Conservation (phyloP, 2,888 invertebrate species). For the Acanthopleura granulata region DNA sequence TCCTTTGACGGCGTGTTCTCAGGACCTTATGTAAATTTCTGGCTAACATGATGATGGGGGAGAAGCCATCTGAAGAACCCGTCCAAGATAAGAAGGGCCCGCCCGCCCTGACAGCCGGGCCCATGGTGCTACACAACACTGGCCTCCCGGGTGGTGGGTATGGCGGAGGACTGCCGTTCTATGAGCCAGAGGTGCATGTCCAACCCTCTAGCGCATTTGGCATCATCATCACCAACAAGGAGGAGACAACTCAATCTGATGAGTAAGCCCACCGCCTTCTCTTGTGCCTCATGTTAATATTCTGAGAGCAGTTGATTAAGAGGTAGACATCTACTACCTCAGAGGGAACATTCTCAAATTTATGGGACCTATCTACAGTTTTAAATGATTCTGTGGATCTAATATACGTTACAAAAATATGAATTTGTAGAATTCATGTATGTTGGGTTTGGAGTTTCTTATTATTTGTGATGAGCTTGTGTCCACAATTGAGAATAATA, state of each 20-base stretch:
- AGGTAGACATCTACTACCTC: too few relatives aligned
- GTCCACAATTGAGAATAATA: too few relatives aligned
- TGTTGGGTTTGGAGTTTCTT: too few relatives aligned
- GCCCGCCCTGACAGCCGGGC: slow-evolving; percentile 76
- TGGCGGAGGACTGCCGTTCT: slow-evolving; percentile 1
- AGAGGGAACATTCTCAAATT: too few relatives aligned
- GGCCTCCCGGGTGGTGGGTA: slow-evolving; percentile 15
- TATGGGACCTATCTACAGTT: too few relatives aligned
- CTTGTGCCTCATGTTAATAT: too few relatives aligned
- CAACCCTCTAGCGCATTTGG: slow-evolving; percentile 7
- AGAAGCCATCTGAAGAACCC: slow-evolving; percentile 71
- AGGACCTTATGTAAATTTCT: slow-evolving; percentile 67
- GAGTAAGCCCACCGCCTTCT: too few relatives aligned
- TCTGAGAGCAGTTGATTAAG: too few relatives aligned
- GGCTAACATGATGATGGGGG: slow-evolving; percentile 69
- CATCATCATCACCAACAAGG: not conserved
- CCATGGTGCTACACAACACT: slow-evolving; percentile 18
- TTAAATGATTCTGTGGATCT: too few relatives aligned
- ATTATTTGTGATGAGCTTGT: too few relatives aligned
- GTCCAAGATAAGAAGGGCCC: slow-evolving; percentile 86
- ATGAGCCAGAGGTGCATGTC: not conserved
- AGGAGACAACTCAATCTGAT: not conserved
- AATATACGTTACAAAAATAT: too few relatives aligned
- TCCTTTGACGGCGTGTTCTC: slow-evolving; percentile 18
- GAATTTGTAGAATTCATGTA: too few relatives aligned